Percentiles rank a stretch among this genome's conserved stretches.
phyloP scores from a whole-genome alignment of 2,888 invertebrate genomes.

The Volucella inflata region DNA sequence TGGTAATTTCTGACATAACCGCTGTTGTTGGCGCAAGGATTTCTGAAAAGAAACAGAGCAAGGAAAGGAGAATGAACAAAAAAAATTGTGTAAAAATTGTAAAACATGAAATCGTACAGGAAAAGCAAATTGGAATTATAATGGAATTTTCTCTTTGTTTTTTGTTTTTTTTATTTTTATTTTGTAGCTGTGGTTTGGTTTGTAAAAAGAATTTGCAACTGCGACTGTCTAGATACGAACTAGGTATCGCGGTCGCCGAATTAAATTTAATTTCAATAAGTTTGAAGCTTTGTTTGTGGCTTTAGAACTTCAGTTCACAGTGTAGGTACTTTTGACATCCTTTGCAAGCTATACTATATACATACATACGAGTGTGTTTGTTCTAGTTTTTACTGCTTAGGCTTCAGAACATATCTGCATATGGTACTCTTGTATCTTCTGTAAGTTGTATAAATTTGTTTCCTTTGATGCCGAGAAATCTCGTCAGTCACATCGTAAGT shows the following conservation, averaged over 20 bases:
- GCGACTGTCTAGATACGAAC: no score
- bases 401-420: no score
- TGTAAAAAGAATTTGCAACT: not conserved
- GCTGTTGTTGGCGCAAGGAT: constrained; percentile 93
- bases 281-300: constrained; percentile 7
- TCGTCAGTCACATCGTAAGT: no score
- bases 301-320: not conserved
- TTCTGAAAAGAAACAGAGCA: constrained; percentile 85
- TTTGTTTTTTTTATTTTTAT: constrained; percentile 27
- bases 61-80: constrained; percentile 15
- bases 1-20: constrained; percentile 85
- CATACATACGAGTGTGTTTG: not conserved
- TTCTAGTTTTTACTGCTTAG: no score
- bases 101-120: constrained; percentile 43
- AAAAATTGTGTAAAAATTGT: not conserved
- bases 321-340: constrained; percentile 13
- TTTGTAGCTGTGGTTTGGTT: not conserved
- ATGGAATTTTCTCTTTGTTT: constrained; percentile 45
- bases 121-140: constrained; percentile 67
- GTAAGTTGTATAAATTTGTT: no score
- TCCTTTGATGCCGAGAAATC: no score
- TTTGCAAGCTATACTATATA: not conserved
- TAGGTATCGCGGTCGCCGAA: not conserved
- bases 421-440: no score
- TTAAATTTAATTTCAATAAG: constrained; percentile 43